Conservation (phyloP, 2,113 vertebrate genomes). For the Redunca redunca region DNA sequence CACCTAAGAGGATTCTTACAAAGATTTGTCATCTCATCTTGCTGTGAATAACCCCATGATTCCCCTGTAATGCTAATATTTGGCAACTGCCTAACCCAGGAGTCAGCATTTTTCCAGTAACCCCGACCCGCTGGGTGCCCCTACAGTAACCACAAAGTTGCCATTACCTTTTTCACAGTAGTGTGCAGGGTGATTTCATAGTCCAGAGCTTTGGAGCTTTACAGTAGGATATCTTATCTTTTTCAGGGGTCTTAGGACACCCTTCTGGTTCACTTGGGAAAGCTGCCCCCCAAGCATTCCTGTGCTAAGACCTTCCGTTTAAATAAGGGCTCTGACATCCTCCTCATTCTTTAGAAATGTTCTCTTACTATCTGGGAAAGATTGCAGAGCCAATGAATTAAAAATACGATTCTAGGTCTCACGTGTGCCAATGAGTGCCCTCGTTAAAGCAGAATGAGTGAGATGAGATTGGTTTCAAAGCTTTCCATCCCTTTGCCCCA, state of each 20-base stretch:
- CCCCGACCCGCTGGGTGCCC: neutral
- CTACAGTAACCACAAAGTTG: neutral
- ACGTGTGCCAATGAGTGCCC: neutral
- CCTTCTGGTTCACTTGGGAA: rapidly evolving
- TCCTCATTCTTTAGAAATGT: conserved; percentile 7
- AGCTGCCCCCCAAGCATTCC: neutral
- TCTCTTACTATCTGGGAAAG: conserved; percentile 39
- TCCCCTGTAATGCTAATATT: neutral
- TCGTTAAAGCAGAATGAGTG: conserved; percentile 53
- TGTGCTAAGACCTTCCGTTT: neutral
- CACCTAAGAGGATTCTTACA: neutral
- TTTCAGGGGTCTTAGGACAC: neutral
- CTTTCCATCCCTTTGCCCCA: conserved; percentile 25
- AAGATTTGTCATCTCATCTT: neutral
- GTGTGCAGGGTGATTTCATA: neutral
- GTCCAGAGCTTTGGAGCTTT: neutral
- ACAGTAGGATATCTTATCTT: neutral
- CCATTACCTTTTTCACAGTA: neutral
- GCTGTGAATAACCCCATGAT: neutral
- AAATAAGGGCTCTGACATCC: neutral
- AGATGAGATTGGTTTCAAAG: conserved; percentile 35
- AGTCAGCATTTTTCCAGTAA: neutral
- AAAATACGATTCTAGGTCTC: conserved; percentile 52
- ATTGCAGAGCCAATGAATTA: conserved; percentile 57
- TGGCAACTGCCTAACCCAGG: neutral